phyloP scores from a whole-genome alignment of 2,888 invertebrate species.

The Horisme vitalbata region DNA sequence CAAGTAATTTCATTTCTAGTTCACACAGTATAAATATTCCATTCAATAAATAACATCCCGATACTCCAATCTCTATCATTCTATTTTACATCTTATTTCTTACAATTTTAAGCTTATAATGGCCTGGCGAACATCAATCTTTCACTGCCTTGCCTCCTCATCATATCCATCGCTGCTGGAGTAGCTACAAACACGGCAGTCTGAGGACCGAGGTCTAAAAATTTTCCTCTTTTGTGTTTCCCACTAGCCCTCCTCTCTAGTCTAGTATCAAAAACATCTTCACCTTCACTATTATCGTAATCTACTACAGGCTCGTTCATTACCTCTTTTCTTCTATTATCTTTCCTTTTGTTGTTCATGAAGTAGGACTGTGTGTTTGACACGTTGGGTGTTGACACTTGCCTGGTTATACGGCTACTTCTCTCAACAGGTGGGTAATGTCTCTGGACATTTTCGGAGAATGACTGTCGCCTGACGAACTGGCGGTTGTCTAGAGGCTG shows the following conservation, averaged over 20 bases:
- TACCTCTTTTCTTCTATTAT: conserved; percentile 62
- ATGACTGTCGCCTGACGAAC: conserved; percentile 65
- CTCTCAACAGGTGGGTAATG: conserved; percentile 67
- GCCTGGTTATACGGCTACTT: conserved; percentile 54
- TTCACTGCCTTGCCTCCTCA: conserved; percentile 73
- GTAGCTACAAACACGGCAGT: conserved; percentile 66
- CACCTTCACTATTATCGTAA: conserved; percentile 76
- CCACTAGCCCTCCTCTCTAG: conserved; percentile 60
- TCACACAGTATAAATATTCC: conserved; percentile 2
- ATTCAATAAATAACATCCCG: conserved; percentile 20
- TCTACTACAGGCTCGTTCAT: conserved; percentile 72
- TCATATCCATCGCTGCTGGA: conserved; percentile 71
- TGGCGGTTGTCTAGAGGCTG: conserved; percentile 61
- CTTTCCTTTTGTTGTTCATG: conserved; percentile 57
- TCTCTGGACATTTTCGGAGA: conserved; percentile 71
- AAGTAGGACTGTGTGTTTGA: conserved; percentile 64
- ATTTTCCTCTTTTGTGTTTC: conserved; percentile 60
- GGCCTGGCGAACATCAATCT: conserved; percentile 71
- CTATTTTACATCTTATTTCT: background rate
- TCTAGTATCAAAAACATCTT: conserved; percentile 71
- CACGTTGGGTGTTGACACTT: conserved; percentile 69
- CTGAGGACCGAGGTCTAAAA: conserved; percentile 68
- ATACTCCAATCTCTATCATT: conserved; percentile 5
- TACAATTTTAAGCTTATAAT: conserved; percentile 42
- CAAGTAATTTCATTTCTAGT: background rate